These are phyloP conservation scores for Cololabis saira DNA, from an alignment of 2,113 vertebrate genomes.

Conservation along the genomic window DNA sequence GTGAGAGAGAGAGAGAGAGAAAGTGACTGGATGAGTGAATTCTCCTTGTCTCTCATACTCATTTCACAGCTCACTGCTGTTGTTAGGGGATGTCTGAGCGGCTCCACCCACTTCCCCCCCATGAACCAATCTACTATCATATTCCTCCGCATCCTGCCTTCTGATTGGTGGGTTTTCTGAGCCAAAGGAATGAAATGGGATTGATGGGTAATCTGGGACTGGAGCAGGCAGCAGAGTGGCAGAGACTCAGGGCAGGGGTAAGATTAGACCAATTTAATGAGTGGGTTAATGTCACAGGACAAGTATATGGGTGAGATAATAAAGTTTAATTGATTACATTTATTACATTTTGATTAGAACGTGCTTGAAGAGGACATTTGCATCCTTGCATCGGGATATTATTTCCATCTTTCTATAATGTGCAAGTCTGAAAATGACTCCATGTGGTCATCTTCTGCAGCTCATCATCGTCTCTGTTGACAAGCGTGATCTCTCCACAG, in stretches of 20 bases:
- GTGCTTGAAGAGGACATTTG: too few relatives aligned
- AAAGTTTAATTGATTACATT: background rate
- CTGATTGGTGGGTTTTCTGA: conserved; percentile 72
- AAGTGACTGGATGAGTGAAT: conserved; percentile 34
- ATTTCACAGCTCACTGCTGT: conserved; percentile 75
- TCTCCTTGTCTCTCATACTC: conserved; percentile 45
- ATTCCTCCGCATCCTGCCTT: conserved; percentile 45
- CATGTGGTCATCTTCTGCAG: background rate
- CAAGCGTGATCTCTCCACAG: too few relatives aligned
- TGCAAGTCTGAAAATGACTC: too few relatives aligned
- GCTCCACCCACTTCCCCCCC: conserved; percentile 57
- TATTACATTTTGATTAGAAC: background rate
- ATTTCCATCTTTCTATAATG: too few relatives aligned
- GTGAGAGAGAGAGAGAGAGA: background rate
- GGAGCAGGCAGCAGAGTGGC: conserved; percentile 29
- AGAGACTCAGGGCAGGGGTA: conserved; percentile 21
- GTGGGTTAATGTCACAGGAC: background rate
- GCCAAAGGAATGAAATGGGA: conserved; percentile 74
- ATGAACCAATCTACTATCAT: conserved; percentile 70
- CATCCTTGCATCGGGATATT: too few relatives aligned
- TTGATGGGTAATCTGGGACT: conserved; percentile 73
- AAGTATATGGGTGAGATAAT: background rate
- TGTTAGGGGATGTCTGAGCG: conserved; percentile 70
- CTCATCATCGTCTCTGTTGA: background rate
- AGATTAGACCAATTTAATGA: conserved; percentile 16